Percentiles rank a stretch among this genome's conserved stretches.
These are phyloP conservation scores for Cynoglossus semilaevis DNA, from an alignment of 2,113 vertebrate genomes.

Conservation along the genomic window DNA sequence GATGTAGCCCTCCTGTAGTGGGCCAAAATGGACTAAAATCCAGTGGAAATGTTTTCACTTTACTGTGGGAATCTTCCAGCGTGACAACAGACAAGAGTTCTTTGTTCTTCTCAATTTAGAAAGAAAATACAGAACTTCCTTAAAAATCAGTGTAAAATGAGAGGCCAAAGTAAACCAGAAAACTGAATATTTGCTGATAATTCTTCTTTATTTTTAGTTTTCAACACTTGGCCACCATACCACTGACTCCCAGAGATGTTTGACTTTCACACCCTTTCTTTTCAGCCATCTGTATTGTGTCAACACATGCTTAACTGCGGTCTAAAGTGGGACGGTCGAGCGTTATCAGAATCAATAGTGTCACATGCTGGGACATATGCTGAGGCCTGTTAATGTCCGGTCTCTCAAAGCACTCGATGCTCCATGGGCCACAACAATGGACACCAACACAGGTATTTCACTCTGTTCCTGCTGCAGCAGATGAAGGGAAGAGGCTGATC, in stretches of 20 bases:
- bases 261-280: slow-evolving; percentile 42
- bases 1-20: no score
- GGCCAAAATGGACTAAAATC: no score
- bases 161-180: no score
- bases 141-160: no score
- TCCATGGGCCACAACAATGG: slow-evolving; percentile 22
- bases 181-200: no score
- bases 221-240: slow-evolving; percentile 14
- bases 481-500: slow-evolving; percentile 37
- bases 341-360: slow-evolving; percentile 59
- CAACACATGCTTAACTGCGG: slow-evolving; percentile 44
- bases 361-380: slow-evolving; percentile 51
- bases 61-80: no score
- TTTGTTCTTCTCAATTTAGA: no score
- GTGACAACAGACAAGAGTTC: no score
- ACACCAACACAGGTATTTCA: slow-evolving; percentile 1
- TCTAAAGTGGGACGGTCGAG: slow-evolving; percentile 21
- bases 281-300: slow-evolving; percentile 61
- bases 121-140: no score
- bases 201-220: no score
- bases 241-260: slow-evolving; percentile 28
- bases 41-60: no score
- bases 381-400: slow-evolving; percentile 47
- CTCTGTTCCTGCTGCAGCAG: slow-evolving; percentile 23
- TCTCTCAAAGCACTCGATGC: slow-evolving; percentile 61